Evolutionary conservation across 2,113 vertebrate genomes (phyloP).

Genomic region (Pachyramphus minor): DNA sequence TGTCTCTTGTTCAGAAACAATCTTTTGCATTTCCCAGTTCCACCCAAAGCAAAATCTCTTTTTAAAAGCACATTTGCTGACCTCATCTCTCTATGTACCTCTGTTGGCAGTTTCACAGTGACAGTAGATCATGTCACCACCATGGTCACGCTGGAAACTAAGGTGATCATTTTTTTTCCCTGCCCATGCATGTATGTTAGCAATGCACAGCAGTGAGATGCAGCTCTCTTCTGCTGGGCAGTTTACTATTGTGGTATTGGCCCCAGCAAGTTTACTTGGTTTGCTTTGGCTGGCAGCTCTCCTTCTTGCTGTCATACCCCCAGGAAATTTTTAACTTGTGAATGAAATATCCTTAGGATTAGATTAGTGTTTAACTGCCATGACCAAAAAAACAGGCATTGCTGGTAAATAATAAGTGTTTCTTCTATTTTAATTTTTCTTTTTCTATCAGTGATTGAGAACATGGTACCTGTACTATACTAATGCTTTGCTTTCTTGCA

Average conservation of each 20-base stretch:
- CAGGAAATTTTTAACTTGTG: not conserved
- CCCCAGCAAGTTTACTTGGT: not conserved
- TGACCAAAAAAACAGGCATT: not conserved
- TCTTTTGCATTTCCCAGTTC: not conserved
- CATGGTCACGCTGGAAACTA: not conserved
- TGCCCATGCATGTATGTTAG: accelerated
- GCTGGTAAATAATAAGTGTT: too few species aligned
- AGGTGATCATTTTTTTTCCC: not conserved
- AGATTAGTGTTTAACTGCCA: not conserved
- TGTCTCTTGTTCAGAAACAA: not conserved
- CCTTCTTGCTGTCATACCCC: not conserved
- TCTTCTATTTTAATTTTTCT: not conserved
- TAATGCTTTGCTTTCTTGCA: conserved; percentile 27
- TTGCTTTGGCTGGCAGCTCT: not conserved
- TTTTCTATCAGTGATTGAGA: not conserved
- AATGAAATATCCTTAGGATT: not conserved
- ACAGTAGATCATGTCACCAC: not conserved
- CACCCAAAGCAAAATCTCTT: not conserved
- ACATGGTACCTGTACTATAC: not conserved
- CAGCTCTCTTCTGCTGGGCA: not conserved
- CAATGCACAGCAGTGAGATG: not conserved
- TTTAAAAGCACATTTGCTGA: accelerated
- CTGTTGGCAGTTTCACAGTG: not conserved
- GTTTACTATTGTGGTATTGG: not conserved
- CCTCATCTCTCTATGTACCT: accelerated